Percentiles rank a stretch among this genome's conserved stretches.
Conservation (phyloP, 1,140 invertebrate species). For the Atta texana region DNA sequence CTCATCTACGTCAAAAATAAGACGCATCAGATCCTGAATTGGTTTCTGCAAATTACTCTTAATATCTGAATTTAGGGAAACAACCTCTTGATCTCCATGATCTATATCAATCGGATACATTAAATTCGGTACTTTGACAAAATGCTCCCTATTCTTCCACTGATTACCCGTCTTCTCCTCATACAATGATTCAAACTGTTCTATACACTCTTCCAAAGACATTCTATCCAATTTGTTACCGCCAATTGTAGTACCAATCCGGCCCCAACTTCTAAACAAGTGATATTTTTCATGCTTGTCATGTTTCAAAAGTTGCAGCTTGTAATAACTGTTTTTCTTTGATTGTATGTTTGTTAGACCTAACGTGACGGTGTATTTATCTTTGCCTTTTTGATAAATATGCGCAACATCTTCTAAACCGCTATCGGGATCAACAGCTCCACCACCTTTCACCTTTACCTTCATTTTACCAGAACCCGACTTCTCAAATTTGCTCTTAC, state of each 20-base stretch:
- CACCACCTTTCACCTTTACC: conserved; percentile 94
- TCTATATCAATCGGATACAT: conserved; percentile 97
- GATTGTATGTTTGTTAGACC: conserved; percentile 94
- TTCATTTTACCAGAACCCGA: conserved; percentile 90
- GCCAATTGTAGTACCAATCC: conserved; percentile 97
- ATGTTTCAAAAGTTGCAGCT: conserved; percentile 95
- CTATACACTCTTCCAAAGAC: conserved; percentile 88
- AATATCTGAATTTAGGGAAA: conserved; percentile 79
- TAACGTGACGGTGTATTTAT: conserved; percentile 93
- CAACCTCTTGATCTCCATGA: conserved; percentile 88
- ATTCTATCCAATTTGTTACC: conserved; percentile 91
- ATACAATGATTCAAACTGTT: conserved; percentile 90
- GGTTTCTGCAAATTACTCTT: conserved; percentile 91
- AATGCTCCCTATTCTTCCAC: conserved; percentile 90
- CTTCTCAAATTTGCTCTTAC: conserved; percentile 89
- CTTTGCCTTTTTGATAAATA: conserved; percentile 89
- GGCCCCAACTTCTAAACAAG: conserved; percentile 97
- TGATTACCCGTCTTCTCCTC: conserved; percentile 94
- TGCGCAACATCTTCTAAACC: conserved; percentile 93
- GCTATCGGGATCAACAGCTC: conserved; percentile 96
- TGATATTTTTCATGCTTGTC: conserved; percentile 91
- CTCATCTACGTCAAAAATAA: conserved; percentile 96
- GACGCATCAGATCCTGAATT: conserved; percentile 93
- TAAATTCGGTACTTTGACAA: conserved; percentile 92
- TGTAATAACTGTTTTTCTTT: conserved; percentile 98